These are phyloP conservation scores for Perca schrenkii DNA, from an alignment of 2,113 vertebrate genomes.

Conservation along the genomic window DNA sequence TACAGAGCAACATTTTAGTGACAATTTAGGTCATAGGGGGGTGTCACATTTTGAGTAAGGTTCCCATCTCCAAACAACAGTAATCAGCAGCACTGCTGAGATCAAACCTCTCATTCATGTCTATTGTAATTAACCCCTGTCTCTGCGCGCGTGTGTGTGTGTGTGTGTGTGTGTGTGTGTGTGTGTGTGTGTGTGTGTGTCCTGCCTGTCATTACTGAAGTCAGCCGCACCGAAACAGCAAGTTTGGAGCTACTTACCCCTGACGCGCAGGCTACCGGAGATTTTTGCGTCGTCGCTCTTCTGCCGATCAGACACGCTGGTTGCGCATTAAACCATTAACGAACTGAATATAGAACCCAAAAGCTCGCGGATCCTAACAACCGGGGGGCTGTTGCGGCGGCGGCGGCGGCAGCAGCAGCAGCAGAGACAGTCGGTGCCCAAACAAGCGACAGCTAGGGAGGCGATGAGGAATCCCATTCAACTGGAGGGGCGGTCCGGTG, in stretches of 20 bases:
- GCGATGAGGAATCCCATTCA: slow-evolving; percentile 73
- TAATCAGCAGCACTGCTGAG: background rate
- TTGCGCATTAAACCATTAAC: slow-evolving; percentile 56
- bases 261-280: slow-evolving; percentile 54
- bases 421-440: slow-evolving; percentile 50
- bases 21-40: background rate
- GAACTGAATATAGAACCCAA: background rate
- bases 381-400: background rate
- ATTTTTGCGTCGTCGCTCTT: slow-evolving; percentile 48
- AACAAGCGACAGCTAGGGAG: slow-evolving; percentile 13
- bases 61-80: background rate
- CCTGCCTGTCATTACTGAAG: slow-evolving; percentile 8
- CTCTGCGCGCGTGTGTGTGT: too few relatives aligned
- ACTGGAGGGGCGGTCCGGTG: slow-evolving; percentile 63
- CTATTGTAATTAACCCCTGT: slow-evolving; percentile 1
- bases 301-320: slow-evolving; percentile 37
- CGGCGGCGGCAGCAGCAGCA: background rate
- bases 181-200: background rate
- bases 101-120: slow-evolving; percentile 31
- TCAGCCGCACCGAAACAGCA: slow-evolving; percentile 33
- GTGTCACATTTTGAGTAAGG: too few relatives aligned
- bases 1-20: background rate
- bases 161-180: too few relatives aligned
- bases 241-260: slow-evolving; percentile 76
- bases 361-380: slow-evolving; percentile 27